Base-by-base conservation (phyloP, 2,797 vertebrate genomes). In the Pipistrellus nathusii region DNA sequence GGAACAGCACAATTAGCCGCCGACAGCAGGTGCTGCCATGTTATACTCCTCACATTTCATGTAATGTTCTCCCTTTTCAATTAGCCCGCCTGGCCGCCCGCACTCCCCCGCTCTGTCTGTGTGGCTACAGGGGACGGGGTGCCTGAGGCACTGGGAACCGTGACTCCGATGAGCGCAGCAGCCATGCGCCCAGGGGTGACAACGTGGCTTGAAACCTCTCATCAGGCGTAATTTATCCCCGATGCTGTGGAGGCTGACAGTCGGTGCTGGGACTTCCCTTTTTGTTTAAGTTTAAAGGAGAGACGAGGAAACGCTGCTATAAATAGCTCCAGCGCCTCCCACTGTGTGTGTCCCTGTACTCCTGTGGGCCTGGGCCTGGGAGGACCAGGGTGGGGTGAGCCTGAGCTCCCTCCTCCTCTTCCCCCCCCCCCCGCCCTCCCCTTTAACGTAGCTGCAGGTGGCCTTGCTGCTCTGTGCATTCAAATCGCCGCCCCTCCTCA, bases 51-150 rank as follows among this genome's bases (percentile, higher is more conserved):
- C 99, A 98, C 98, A 97, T 99, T 99, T 99, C 99, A 98, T 97
- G 98, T 99, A 99, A 99, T 98, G 95, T 98, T 99, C 98, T 98
- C 98, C 98, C 98, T 98, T 99, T 99, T 99, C 99, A 99, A 98
- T 99, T 99, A 99, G 98, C 85, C 93, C 80, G 98, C 96, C 96
- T 97, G 98, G 98, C 97, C 98, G 98, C 97, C 97, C 98, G 97
- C 68, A 18, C 41, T 20, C 71, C 57, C 97, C 2, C 41, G 72
- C 62, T 95, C 97, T 91, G 90, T 98, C 98, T 95, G 97, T 85
- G 96, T 97, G 38, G 55, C 96, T 97, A 93, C 98, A 97, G 97
- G 97, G 97, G 96, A 98, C 97, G 95, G 88, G 88, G 84, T 95
- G 68, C 88, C 66, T 38, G 69, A 11, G 85, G 93, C 15, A 5